These are phyloP conservation scores for Struthio camelus DNA, from an alignment of 2,113 vertebrate genomes.

Conservation along the genomic window DNA sequence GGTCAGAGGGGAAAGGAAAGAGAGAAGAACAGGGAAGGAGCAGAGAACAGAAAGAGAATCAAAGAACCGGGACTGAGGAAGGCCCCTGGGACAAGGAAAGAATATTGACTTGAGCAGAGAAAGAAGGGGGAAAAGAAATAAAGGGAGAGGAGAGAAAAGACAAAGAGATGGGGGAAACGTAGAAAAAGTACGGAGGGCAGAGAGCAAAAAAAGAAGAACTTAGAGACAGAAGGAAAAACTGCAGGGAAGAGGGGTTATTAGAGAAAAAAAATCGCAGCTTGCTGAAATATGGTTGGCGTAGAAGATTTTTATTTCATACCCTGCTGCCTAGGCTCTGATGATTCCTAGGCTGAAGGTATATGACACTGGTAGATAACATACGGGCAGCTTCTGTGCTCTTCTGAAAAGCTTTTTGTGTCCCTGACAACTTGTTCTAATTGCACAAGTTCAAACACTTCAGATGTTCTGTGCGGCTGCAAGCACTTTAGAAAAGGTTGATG, in stretches of 20 bases:
- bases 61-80: background rate
- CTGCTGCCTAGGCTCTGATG: conserved; percentile 70
- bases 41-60: background rate
- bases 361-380: conserved; percentile 67
- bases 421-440: conserved; percentile 77
- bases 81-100: background rate
- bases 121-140: conserved; percentile 28
- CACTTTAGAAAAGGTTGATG: conserved; percentile 67
- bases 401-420: conserved; percentile 76
- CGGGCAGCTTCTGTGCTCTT: conserved; percentile 66
- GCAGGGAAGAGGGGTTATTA: conserved; percentile 72
- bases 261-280: conserved; percentile 55
- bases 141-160: background rate
- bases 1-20: background rate
- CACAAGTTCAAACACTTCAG: conserved; percentile 74
- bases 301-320: conserved; percentile 68
- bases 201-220: conserved; percentile 52
- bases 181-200: conserved; percentile 58
- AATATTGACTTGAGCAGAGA: background rate
- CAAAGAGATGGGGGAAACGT: conserved; percentile 34
- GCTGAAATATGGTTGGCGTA: conserved; percentile 58
- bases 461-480: conserved; percentile 62
- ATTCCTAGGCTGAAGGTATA: conserved; percentile 70
- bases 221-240: conserved; percentile 71
- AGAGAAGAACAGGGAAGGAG: background rate